Conservation (phyloP, 1,140 invertebrate species). For the Chironomus tepperi region DNA sequence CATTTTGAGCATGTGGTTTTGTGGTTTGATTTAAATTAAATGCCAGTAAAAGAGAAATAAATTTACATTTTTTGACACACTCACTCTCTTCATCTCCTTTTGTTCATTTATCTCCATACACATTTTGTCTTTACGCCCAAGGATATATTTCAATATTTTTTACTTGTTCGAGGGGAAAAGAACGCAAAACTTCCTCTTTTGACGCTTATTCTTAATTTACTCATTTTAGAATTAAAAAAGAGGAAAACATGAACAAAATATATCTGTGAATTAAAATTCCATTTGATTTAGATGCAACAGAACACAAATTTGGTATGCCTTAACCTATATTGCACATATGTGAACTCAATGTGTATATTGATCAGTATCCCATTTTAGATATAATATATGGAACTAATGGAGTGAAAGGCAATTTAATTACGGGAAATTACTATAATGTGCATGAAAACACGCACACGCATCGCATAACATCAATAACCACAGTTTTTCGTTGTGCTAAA, state of each 20-base stretch:
- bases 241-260: no score
- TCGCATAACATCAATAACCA: slow-evolving; percentile 12
- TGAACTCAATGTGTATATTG: background rate
- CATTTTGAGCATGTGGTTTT: background rate
- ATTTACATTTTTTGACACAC: background rate
- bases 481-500: background rate
- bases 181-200: no score
- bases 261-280: no score
- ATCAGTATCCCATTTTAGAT: background rate
- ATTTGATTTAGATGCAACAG: background rate
- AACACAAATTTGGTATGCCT: background rate
- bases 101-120: no score
- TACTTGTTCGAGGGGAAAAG: no score
- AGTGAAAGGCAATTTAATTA: slow-evolving; percentile 19
- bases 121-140: no score
- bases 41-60: background rate
- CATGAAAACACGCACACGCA: slow-evolving; percentile 14
- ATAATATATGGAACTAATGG: slow-evolving; percentile 18
- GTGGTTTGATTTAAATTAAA: background rate
- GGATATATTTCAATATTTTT: no score
- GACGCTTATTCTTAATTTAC: no score
- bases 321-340: background rate
- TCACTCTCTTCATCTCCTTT: background rate
- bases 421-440: slow-evolving; percentile 18
- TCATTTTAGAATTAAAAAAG: no score